A percentile compares a stretch with the other conserved stretches of the same genome.
These are phyloP conservation scores for Enteromius treurensis DNA, from an alignment of 2,797 vertebrate genomes.

Conservation along the genomic window DNA sequence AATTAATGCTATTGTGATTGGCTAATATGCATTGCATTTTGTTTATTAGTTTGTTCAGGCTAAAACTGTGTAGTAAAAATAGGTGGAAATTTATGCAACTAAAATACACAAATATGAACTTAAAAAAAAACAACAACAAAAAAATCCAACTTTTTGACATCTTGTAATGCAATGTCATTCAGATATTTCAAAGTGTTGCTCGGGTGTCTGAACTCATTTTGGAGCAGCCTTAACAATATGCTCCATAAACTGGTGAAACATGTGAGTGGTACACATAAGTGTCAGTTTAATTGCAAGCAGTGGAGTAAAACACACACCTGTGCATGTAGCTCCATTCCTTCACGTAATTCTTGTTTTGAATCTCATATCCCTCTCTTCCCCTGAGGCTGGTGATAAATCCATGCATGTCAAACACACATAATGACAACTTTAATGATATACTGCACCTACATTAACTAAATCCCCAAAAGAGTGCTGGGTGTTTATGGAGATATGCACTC, in stretches of 20 bases:
- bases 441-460: slow-evolving; percentile 70
- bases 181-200: neutral
- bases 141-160: neutral
- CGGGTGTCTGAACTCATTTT: neutral
- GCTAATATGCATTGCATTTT: neutral
- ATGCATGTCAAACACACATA: slow-evolving; percentile 78
- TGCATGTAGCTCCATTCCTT: neutral
- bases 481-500: slow-evolving; percentile 39
- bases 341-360: slow-evolving; percentile 56
- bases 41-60: neutral
- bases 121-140: neutral
- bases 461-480: slow-evolving; percentile 68
- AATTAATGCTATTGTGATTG: neutral
- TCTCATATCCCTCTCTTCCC: slow-evolving; percentile 50
- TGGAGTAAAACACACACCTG: neutral
- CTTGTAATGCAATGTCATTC: neutral
- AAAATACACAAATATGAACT: neutral
- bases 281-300: neutral
- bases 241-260: slow-evolving; percentile 13
- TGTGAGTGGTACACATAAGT: neutral
- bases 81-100: neutral
- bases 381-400: slow-evolving; percentile 76
- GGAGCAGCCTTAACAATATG: neutral
- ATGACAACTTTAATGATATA: slow-evolving; percentile 81
- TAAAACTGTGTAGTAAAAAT: neutral